Base-by-base conservation (phyloP, 2,888 invertebrate species). In the Parnassius orleans region DNA sequence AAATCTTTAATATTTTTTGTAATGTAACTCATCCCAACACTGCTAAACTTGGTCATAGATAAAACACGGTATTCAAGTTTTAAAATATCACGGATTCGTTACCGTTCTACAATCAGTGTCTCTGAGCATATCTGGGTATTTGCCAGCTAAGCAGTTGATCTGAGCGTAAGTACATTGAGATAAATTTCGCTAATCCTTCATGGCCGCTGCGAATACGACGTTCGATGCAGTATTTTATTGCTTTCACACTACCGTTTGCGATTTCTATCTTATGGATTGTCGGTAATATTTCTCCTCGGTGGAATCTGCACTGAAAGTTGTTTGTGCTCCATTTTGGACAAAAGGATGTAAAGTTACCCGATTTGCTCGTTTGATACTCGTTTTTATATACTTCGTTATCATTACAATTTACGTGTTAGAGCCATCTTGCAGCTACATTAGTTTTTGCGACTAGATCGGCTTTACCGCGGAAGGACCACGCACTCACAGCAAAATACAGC, bases 101-200 rank as follows among this genome's bases (percentile, higher is more conserved):
- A 52, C 15, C 51, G 54, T 55, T 46, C 42, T 52, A 42, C 59
- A 68, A 66, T 63, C 60, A 68, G 57, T 61, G 47, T 58, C 41
- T n/a, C 19, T n/a, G 56, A 33, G 53, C 53, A 43, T 62, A 51
- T 58, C 61, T 69, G 69, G 69, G 59, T 12, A 54, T 33, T n/a
- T 65, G 69, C 69, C 69, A 69, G 59, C 19, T 60, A 46, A 63
- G 58, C 53, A 12, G 44, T 63, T 54, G 60, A 65, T 65, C 54
- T 48, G 53, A 43, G 51, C 50, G 51, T 63, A 66, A 61, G 60
- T 59, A 53, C 61, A 56, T 56, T 51, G 64, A 66, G 64, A 68
- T 66, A 66, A 61, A 66, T 66, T 63, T 55, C 64, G 55, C 62
- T 67, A 66, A 65, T 66, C 61, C 57, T 55, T 66, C 68, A 66